Percentiles rank a stretch among this genome's conserved stretches.
These are phyloP conservation scores for Centropus unirufus DNA, from an alignment of 2,113 vertebrate species.

Conservation along the genomic window DNA sequence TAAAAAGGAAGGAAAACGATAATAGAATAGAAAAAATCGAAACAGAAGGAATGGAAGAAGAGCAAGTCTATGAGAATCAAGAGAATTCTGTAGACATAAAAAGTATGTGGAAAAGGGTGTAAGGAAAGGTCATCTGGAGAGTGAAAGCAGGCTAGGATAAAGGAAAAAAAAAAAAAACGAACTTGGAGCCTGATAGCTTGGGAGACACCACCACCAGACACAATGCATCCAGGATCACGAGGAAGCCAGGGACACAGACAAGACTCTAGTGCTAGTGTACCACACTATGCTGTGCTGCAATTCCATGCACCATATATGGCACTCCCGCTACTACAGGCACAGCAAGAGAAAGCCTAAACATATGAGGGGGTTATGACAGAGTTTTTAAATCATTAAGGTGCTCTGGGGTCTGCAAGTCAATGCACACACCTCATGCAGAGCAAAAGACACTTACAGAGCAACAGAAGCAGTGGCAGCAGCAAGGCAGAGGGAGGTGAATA, in stretches of 20 bases:
- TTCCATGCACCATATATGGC: neutral
- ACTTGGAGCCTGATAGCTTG: neutral
- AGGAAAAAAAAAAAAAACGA: neutral
- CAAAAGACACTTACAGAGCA: slow-evolving; percentile 82
- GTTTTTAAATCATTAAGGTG: neutral
- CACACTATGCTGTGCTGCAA: slow-evolving; percentile 8
- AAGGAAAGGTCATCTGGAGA: neutral
- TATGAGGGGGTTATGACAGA: neutral
- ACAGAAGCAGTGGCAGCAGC: slow-evolving; percentile 83
- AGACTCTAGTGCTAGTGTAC: neutral
- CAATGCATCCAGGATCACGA: neutral
- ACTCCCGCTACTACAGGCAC: neutral
- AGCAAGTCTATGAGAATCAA: neutral
- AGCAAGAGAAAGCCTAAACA: neutral
- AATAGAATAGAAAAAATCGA: neutral
- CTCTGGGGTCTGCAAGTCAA: slow-evolving; percentile 61
- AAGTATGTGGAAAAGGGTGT: too few species aligned
- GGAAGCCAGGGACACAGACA: neutral
- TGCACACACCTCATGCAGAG: slow-evolving; percentile 78
- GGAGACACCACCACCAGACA: neutral
- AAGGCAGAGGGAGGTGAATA: slow-evolving; percentile 82
- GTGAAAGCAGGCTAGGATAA: neutral
- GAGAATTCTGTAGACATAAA: neutral
- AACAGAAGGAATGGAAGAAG: neutral
- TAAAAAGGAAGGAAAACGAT: neutral